Evolutionary conservation across 2,888 invertebrate genomes (phyloP).

Genomic region (Drosophila tripunctata): DNA sequence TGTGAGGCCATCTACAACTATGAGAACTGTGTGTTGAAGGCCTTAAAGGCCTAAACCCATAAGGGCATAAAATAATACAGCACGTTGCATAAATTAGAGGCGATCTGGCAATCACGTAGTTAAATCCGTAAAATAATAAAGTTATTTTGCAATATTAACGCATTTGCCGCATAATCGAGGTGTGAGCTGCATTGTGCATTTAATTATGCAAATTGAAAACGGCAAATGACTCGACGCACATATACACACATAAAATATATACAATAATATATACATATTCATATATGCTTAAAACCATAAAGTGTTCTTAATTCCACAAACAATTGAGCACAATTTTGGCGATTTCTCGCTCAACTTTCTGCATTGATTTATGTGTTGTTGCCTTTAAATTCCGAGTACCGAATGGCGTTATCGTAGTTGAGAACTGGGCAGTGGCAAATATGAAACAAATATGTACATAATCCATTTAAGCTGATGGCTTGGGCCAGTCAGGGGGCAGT

Average conservation of each 20-base stretch:
- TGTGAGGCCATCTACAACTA: constrained; percentile 51
- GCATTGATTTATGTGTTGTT: no score
- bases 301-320: neutral
- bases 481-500: constrained; percentile 45
- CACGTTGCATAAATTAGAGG: constrained; percentile 45
- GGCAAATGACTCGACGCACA: constrained; percentile 50
- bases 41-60: constrained; percentile 51
- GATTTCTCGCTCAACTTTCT: no score
- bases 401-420: neutral
- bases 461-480: constrained; percentile 64
- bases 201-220: constrained; percentile 76
- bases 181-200: constrained; percentile 49
- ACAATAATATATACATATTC: neutral
- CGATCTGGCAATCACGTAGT: constrained; percentile 45
- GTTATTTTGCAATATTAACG: constrained; percentile 68
- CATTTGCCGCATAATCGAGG: constrained; percentile 58
- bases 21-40: constrained; percentile 58
- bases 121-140: constrained; percentile 68
- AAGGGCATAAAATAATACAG: neutral
- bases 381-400: no score
- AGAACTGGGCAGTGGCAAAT: neutral
- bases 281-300: neutral
- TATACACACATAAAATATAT: neutral
- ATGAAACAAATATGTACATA: constrained; percentile 53
- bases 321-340: no score